Evolutionary conservation across 1,140 invertebrate species (phyloP).

Genomic region (Trinorchestia longiramus): DNA sequence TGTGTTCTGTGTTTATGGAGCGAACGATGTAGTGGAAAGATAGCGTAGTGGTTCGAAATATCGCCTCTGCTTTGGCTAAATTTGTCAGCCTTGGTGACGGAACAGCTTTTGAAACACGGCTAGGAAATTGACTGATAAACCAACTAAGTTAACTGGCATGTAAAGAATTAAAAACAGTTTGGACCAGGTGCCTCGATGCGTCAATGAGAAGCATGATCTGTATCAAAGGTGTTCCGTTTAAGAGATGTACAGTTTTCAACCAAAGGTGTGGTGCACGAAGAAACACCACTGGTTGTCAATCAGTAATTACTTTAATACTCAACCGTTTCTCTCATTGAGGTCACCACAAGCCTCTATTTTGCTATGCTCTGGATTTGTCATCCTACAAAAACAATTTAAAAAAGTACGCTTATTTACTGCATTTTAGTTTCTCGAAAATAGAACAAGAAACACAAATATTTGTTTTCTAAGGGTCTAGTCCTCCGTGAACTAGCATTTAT

Average conservation of each 20-base stretch:
- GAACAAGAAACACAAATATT: too few species aligned
- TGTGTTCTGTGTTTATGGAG: neutral
- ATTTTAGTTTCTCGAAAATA: too few species aligned
- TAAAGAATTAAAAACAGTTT: neutral
- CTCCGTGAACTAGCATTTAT: too few species aligned
- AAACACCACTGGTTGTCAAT: too few species aligned
- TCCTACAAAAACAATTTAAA: too few species aligned
- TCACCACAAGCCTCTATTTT: neutral
- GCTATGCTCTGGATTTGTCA: neutral
- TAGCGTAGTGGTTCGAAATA: neutral
- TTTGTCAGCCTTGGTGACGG: neutral
- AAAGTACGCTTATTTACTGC: too few species aligned
- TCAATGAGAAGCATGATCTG: neutral
- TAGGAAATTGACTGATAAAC: neutral
- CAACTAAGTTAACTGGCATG: neutral
- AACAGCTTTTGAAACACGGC: neutral
- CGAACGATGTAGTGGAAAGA: neutral
- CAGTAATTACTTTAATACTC: too few species aligned
- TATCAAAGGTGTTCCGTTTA: neutral
- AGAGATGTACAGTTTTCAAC: neutral
- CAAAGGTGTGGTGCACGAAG: too few species aligned
- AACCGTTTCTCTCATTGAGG: too few species aligned
- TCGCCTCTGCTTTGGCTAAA: neutral
- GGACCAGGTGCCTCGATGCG: neutral
- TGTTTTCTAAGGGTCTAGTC: too few species aligned